Percentiles rank a stretch among this genome's conserved stretches.
Evolutionary conservation across 2,113 vertebrate genomes (phyloP).

Genomic region (Galbula dea): DNA sequence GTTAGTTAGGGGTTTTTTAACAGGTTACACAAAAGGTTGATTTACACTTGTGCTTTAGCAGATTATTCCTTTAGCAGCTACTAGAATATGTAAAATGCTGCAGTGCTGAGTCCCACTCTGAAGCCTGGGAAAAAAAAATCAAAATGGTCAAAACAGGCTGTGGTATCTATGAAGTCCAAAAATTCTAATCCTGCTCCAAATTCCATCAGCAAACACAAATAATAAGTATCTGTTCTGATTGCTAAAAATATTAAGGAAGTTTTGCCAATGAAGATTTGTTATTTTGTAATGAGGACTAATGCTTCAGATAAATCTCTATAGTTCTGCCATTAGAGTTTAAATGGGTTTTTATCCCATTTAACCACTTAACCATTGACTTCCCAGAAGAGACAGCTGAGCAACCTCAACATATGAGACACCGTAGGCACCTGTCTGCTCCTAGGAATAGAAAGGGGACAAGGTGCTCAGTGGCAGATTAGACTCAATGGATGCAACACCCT

Average conservation of each 20-base stretch:
- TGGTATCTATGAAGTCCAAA: neutral
- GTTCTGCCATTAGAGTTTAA: constrained; percentile 1
- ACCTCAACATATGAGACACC: neutral
- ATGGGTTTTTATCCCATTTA: constrained; percentile 8
- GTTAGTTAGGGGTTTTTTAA: neutral
- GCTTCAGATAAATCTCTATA: constrained; percentile 21
- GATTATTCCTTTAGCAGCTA: neutral
- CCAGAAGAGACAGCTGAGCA: neutral
- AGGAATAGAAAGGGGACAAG: neutral
- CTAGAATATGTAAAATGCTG: neutral
- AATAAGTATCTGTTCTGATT: neutral
- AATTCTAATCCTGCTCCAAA: neutral
- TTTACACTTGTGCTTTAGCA: neutral
- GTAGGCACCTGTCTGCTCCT: neutral
- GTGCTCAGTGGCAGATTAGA: neutral
- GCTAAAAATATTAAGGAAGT: neutral
- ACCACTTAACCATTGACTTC: neutral
- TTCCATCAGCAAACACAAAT: neutral
- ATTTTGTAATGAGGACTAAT: constrained; percentile 32
- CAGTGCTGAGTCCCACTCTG: neutral
- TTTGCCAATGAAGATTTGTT: constrained; percentile 1
- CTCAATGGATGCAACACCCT: neutral
- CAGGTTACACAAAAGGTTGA: neutral
- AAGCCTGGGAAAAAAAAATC: neutral
- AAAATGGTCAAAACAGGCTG: neutral